Evolutionary conservation across 2,797 vertebrate genomes (phyloP).

Genomic region (Sarcoramphus papa): DNA sequence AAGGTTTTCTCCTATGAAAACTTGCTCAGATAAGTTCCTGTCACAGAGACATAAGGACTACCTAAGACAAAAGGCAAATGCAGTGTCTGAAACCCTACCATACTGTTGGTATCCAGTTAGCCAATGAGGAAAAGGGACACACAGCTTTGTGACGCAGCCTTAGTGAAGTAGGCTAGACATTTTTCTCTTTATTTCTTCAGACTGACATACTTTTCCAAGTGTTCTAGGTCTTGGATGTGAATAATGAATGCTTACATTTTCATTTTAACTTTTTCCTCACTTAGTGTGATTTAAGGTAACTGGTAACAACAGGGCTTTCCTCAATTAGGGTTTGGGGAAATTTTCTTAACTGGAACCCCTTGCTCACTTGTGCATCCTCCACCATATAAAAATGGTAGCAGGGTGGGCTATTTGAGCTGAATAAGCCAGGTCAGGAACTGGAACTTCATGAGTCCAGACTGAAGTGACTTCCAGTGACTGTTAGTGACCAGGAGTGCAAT

Average conservation of each 20-base stretch:
- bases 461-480: not conserved
- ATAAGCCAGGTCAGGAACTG: not conserved
- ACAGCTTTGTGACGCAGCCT: not conserved
- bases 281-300: not conserved
- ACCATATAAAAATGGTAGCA: not conserved
- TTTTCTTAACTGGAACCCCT: not conserved
- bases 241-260: not conserved
- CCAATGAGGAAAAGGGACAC: not conserved
- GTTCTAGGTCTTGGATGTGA: not conserved
- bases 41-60: not conserved
- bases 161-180: not conserved
- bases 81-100: not conserved
- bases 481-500: not conserved
- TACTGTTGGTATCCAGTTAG: not conserved
- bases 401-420: not conserved
- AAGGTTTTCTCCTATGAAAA: not conserved
- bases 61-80: not conserved
- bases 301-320: not conserved
- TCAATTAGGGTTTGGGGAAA: too few relatives aligned
- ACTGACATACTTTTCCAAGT: not conserved
- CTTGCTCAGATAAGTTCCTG: not conserved
- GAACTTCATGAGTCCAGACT: not conserved
- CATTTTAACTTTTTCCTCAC: not conserved
- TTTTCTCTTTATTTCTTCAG: not conserved
- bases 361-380: not conserved